Base-by-base conservation (phyloP, 1,140 invertebrate species). In the Matsumurasca onukii region DNA sequence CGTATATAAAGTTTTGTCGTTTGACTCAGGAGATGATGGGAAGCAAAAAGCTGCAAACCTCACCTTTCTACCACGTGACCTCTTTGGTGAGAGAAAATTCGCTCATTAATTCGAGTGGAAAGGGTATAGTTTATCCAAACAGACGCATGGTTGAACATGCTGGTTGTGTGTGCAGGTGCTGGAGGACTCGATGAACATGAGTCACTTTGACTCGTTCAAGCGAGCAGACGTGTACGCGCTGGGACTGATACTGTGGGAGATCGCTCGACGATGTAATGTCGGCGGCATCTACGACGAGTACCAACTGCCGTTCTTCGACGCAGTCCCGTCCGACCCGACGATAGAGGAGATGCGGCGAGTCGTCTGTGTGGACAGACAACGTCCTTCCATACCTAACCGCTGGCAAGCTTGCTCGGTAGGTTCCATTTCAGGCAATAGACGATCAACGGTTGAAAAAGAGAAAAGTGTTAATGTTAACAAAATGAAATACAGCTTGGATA, bases 271-370 rank as follows among this genome's bases (percentile, higher is more conserved):
- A 70, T 92, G 89, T 20, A 79, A 89, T 55, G 86, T 86, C 55
- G 86, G 88, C 73, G 91, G 91, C 9, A 88, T 91, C 63, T 87
- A 87, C 27, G 89, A 93, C 73, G 94, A 95, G 61, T 95, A 95
- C 76, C 88, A 92, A 72, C 86, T 93, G 20, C 96, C 96, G 9
- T 98, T 89, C 82, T 89, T 88, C 75, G 94, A 97, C 78, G 86
- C 90, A 68, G 91, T 96, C 17, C 88, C 92, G 15, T 85, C 85
- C 48, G 96, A 98, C 82, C 96, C 97, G 24, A 91, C 89, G 74
- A 91, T 96, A 77, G 95, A 98, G 74, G 94, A 98, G 76, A 97
- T 98, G 94, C 82, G 88, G 55, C 94, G 97, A 84, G 89, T 98
- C 48, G 94, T 98, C 25, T 96, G 91, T 78, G 82, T 88, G 1